Percentiles rank a stretch among this genome's conserved stretches.
These are phyloP conservation scores for Anarhynchus alexandrinus DNA, from an alignment of 2,113 vertebrate genomes.

Conservation along the genomic window DNA sequence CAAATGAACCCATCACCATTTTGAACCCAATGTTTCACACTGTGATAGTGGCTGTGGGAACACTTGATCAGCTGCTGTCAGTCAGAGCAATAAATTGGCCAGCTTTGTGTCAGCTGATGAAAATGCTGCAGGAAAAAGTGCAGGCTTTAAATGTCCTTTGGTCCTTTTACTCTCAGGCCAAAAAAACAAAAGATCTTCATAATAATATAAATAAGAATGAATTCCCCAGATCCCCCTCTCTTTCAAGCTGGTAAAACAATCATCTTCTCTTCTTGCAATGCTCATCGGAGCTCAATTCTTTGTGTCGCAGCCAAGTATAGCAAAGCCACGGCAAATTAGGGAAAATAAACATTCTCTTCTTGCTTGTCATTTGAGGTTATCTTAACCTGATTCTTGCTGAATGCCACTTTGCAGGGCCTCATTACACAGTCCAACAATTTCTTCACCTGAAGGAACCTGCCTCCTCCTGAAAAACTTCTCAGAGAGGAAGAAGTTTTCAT, in stretches of 20 bases:
- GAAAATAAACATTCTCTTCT: constrained; percentile 43
- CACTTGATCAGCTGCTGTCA: constrained; percentile 65
- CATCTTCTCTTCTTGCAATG: constrained; percentile 24
- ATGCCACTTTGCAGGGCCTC: not conserved
- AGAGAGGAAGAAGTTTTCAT: not conserved
- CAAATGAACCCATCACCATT: constrained; percentile 66
- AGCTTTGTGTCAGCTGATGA: constrained; percentile 52
- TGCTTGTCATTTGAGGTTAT: constrained; percentile 17
- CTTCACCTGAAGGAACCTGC: constrained; percentile 17
- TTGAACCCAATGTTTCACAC: constrained; percentile 63
- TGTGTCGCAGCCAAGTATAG: constrained; percentile 27
- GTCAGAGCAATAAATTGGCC: constrained; percentile 63
- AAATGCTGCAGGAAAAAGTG: constrained; percentile 39
- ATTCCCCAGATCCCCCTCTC: not conserved
- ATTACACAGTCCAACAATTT: not conserved
- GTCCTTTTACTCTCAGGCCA: not conserved
- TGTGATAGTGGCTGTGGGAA: constrained; percentile 59
- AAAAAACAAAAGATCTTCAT: not conserved
- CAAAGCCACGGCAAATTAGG: constrained; percentile 42
- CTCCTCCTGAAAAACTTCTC: not conserved
- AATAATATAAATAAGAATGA: constrained; percentile 44
- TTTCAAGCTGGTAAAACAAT: constrained; percentile 55
- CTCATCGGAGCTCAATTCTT: constrained; percentile 35
- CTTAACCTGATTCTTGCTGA: not conserved
- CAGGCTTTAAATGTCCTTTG: constrained; percentile 36